phyloP scores from a whole-genome alignment of 1,140 invertebrate genomes.

The Lordiphosa mommai region DNA sequence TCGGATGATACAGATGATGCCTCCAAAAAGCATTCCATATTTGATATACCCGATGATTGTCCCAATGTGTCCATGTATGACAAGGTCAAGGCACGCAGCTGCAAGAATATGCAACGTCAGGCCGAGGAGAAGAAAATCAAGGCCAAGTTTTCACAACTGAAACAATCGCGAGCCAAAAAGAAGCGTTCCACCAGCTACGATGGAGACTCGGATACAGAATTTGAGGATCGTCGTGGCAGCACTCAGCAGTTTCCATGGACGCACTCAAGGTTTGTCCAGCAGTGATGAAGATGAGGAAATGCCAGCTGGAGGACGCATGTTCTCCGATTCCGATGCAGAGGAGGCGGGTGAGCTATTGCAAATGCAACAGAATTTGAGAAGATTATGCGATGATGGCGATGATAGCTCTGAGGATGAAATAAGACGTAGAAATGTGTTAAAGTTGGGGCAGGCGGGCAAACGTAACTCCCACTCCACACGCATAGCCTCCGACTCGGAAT shows the following conservation, averaged over 20 bases:
- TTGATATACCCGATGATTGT: constrained; percentile 93
- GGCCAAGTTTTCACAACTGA: constrained; percentile 93
- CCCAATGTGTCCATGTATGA: constrained; percentile 99
- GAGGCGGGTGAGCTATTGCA: constrained; percentile 26
- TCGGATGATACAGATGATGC: constrained; percentile 87
- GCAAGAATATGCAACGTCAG: constrained; percentile 94
- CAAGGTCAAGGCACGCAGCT: constrained; percentile 97
- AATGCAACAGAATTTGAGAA: constrained; percentile 58
- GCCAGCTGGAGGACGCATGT: constrained; percentile 45
- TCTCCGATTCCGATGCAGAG: constrained; percentile 62
- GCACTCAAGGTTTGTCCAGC: constrained; percentile 53
- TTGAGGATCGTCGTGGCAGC: constrained; percentile 79
- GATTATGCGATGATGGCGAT: constrained; percentile 77
- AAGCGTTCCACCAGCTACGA: constrained; percentile 93
- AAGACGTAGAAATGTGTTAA: constrained; percentile 37
- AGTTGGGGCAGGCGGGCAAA: constrained; percentile 76
- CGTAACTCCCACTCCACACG: constrained; percentile 81
- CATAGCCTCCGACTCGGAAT: constrained; percentile 83
- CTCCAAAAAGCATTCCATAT: constrained; percentile 93
- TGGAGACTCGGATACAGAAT: constrained; percentile 88
- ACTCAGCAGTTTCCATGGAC: constrained; percentile 65
- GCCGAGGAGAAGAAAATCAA: constrained; percentile 94
- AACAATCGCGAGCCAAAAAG: constrained; percentile 92
- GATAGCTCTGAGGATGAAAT: constrained; percentile 78
- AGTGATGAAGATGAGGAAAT: constrained; percentile 48